Percentiles rank a stretch among this genome's conserved stretches.
phyloP scores from a whole-genome alignment of 1,140 invertebrate genomes.

The Drosophila sulfurigaster region DNA sequence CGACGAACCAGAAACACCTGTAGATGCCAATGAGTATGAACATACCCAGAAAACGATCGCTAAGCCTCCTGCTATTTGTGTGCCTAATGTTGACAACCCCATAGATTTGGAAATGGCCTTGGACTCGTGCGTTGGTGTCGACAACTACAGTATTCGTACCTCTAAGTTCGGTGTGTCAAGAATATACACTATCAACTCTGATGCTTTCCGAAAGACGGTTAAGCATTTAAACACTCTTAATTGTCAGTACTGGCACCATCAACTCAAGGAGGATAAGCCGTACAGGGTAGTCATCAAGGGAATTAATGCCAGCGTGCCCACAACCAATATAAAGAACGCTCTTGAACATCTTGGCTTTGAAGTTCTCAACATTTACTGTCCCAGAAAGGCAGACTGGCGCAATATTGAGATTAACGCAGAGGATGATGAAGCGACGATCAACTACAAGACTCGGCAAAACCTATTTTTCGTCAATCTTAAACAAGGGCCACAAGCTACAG shows the following conservation, averaged over 20 bases:
- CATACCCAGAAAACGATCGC: no score
- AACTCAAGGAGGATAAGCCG: slow-evolving; percentile 32
- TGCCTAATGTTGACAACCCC: no score
- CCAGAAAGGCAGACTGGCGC: slow-evolving; percentile 19
- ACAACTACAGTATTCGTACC: no score
- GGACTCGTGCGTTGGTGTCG: no score
- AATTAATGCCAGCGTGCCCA: slow-evolving; percentile 22
- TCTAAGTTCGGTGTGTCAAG: no score
- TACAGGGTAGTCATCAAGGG: slow-evolving; percentile 18
- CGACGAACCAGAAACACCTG: no score
- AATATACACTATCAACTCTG: no score
- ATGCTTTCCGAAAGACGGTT: slow-evolving; percentile 25
- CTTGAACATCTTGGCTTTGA: slow-evolving; percentile 14
- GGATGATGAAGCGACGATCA: neutral
- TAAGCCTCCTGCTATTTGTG: no score
- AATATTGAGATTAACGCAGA: neutral
- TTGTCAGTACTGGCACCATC: slow-evolving; percentile 30
- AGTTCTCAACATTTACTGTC: slow-evolving; percentile 27
- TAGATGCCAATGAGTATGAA: no score
- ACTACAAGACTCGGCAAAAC: slow-evolving; percentile 6
- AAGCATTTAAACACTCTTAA: slow-evolving; percentile 13
- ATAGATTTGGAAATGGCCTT: no score
- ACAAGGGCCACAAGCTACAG: neutral
- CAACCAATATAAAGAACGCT: neutral
- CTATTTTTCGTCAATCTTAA: neutral